Base-by-base conservation (phyloP, 2,797 vertebrate genomes). In the Leptodactylus fallax region DNA sequence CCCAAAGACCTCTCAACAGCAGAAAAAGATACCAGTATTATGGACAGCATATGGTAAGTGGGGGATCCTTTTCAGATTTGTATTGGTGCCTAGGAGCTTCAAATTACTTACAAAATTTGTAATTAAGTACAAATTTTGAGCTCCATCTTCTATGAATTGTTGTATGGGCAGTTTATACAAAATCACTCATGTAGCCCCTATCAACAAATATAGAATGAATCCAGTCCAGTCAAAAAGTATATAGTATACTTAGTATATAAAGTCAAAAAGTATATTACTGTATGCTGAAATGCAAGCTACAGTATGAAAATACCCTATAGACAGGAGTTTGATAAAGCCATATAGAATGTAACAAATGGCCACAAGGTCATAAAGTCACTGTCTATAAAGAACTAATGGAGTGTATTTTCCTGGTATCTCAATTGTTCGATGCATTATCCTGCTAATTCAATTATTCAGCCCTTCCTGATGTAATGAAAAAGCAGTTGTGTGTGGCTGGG, bases 371-470 rank as follows among this genome's bases (percentile, higher is more conserved):
- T 3, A 81, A 76, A 77, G 83, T 77, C 83, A 76, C 49, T 47
- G 55, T 65, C 72, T 25, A 88, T 45, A 76, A 76, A 74, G 69
- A 56, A 51, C 81, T 56, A 85, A 55, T 7, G 13, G 56, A 76
- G 21, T 83, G 86, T 63, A 87, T 87, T 82, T 76, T 77, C 19
- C 58, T 65, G 71, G 58, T 25, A 45, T 78, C 77, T 69, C 71
- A 47, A 78, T 87, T 88, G 81, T 85, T 69, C 79, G 47, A n/a
- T 8, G 71, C 58, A 78, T 86, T 67, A 53, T 82, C n/a, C 72
- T 81, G 61, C 84, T 82, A 89, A 89, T 61, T 82, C 79, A 81
- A 49, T 85, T 61, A 85, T 88, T 85, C 56, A 49, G 69, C 69
- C 49, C 9, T 77, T 88, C 56, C 58, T 88, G 58, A 67, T 81